Base-by-base conservation (phyloP, 2,797 vertebrate species). In the Basileuterus tristriatus region DNA sequence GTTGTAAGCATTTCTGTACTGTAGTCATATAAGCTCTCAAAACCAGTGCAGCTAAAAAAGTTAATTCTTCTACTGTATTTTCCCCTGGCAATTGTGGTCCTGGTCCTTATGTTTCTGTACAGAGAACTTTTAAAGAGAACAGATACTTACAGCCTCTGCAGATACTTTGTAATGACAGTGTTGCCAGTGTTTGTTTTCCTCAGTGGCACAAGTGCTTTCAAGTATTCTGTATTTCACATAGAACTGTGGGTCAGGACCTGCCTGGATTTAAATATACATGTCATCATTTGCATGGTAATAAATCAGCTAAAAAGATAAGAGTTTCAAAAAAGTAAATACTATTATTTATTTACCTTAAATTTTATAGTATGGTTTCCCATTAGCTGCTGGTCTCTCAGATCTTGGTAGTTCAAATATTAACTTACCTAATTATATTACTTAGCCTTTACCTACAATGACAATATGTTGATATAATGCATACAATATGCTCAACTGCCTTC, bases 131-230 rank as follows among this genome's bases (percentile, higher is more conserved):
- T 36, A 46, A 75, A 77, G 26, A 52, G 29, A 2, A 1, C 15
- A 19, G 56, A 60, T 89, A 99, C 99, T 98, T 96, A 98, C 94
- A 22, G 83, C 97, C 13, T 96, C 80, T 17, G 72, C 75, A 39
- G 46, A 2, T 19, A 77, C 87, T 85, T 97, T 95, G 82, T 99
- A 99, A 81, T 98, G 82, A 53, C 99, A 99, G 1, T 99, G 97
- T 67, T 98, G 97, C 99, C 99, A 99, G 26, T 49, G 62, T 96
- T 97, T 98, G 56, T 43, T 76, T 92, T 93, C 97, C 30, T 96
- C 96, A 46, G 69, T 34, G 17, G 90, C 37, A 88, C 99, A 99
- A 62, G 97, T 87, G 3, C 98, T 98, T 95, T 98, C 98, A 84
- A 93, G 98, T 95, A 97, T 97, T 93, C 94, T 94, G 81, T 99